Conservation (phyloP, 2,888 invertebrate species). For the Synergus japonicus region DNA sequence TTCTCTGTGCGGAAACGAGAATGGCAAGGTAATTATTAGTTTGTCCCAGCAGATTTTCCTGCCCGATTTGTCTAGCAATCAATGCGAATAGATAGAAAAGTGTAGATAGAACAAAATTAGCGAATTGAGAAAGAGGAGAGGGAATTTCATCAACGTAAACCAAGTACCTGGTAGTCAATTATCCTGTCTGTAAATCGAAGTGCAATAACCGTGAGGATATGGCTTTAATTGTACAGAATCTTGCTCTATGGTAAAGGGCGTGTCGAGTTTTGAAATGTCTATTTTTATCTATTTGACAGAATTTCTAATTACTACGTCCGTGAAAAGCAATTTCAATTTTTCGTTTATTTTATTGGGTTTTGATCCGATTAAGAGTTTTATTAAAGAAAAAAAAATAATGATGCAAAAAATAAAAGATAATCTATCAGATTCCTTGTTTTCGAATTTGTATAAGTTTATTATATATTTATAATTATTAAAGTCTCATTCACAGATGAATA, state of each 20-base stretch:
- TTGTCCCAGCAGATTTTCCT: not conserved
- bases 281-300: not conserved
- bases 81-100: constrained; percentile 4
- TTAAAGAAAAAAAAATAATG: not conserved
- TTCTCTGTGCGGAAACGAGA: constrained; percentile 27
- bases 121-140: not conserved
- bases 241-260: not conserved
- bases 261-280: not conserved
- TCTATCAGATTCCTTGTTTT: not conserved
- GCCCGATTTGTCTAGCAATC: not conserved
- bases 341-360: not conserved
- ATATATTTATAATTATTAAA: too few species aligned
- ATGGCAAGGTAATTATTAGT: constrained; percentile 30
- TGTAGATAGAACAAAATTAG: not conserved
- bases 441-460: not conserved
- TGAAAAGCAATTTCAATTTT: not conserved
- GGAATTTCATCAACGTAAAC: constrained; percentile 16
- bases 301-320: not conserved
- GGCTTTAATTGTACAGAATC: not conserved
- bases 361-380: not conserved
- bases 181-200: constrained; percentile 14
- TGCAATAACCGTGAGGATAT: constrained; percentile 12
- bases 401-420: not conserved
- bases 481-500: not conserved
- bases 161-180: not conserved